Evolutionary conservation across 2,113 vertebrate genomes (phyloP), one percentile per base, ranked within the genome.

Genomic region (Prionailurus viverrinus): DNA sequence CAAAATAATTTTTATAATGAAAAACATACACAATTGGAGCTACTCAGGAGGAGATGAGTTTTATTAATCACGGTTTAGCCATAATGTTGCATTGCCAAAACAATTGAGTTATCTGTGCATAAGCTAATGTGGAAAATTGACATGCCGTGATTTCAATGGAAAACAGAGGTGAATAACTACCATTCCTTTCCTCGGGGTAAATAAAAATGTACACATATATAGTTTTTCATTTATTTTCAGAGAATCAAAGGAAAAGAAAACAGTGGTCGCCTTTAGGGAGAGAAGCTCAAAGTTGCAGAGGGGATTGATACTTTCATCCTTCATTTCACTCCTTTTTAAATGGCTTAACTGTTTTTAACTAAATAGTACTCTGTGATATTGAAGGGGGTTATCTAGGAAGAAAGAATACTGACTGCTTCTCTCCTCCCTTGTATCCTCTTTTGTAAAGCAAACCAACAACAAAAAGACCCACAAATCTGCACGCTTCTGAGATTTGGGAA

Each of bases 331-430:
- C 10, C 3, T 58, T 93, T 58, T 36, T 27, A 55, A 18, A 9
- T 8, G 19, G 5, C 69, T 39, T 33, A 21, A 63, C 15, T 79
- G 15, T 39, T 76, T 65, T 31, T 15, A 3, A 41, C 9, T 16
- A 4, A 7, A 1, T 84, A 68, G 6, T 29, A 12, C 12, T 25
- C 8, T 89, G 66, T 33, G 15, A 21, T 21, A 7, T 4, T 13
- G 39, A 13, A 13, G 4, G 1, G 1, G 10, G 3, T 18, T 55
- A 13, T n/a, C 0, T 10, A 12, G 55, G 13, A 63, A 58, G 41
- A 31, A 68, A 76, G 39, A 78, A 27, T 2, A 36, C n/a, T 2
- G 8, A 27, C 39, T 13, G 3, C 7, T 15, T 7, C 3, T 23
- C 78, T 79, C 14, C 12, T 11, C 21, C 11, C 53, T 1, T 85